Evolutionary conservation across 1,140 invertebrate species (phyloP).

Genomic region (Lutraria rhynchaena): DNA sequence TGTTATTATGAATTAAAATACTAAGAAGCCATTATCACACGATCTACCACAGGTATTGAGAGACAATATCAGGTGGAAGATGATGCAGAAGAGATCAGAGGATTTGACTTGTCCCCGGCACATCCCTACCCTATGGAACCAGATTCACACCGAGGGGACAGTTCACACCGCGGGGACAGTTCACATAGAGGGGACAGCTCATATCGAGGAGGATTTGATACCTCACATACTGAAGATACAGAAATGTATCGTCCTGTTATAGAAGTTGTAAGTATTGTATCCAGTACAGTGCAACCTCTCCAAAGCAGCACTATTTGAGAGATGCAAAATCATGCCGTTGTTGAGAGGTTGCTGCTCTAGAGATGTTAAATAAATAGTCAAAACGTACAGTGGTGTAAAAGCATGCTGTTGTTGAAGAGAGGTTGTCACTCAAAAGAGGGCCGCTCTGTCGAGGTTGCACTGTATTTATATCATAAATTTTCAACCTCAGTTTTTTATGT

Average conservation of each 20-base stretch:
- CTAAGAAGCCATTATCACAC: neutral
- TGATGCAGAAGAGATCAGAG: conserved; percentile 59
- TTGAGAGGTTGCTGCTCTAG: too few species aligned
- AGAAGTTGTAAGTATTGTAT: conserved; percentile 66
- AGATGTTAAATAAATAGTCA: too few species aligned
- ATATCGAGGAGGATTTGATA: conserved; percentile 69
- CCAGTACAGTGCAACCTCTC: too few species aligned
- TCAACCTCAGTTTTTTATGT: too few species aligned
- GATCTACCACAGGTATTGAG: conserved; percentile 48
- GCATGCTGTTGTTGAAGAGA: too few species aligned
- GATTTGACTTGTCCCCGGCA: conserved; percentile 65
- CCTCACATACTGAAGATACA: conserved; percentile 75
- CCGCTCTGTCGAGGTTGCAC: too few species aligned
- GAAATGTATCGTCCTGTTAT: conserved; percentile 74
- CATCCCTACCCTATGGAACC: conserved; percentile 23
- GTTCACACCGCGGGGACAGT: conserved; percentile 13
- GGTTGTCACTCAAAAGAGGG: too few species aligned
- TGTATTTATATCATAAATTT: too few species aligned
- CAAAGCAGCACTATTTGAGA: too few species aligned
- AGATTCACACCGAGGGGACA: conserved; percentile 35
- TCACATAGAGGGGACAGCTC: conserved; percentile 56
- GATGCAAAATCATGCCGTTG: too few species aligned
- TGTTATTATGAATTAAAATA: too few species aligned
- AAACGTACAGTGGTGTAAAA: too few species aligned
- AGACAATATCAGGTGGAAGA: conserved; percentile 46